These are phyloP conservation scores for Acrocephalus arundinaceus DNA, from an alignment of 2,113 vertebrate species.

Conservation along the genomic window DNA sequence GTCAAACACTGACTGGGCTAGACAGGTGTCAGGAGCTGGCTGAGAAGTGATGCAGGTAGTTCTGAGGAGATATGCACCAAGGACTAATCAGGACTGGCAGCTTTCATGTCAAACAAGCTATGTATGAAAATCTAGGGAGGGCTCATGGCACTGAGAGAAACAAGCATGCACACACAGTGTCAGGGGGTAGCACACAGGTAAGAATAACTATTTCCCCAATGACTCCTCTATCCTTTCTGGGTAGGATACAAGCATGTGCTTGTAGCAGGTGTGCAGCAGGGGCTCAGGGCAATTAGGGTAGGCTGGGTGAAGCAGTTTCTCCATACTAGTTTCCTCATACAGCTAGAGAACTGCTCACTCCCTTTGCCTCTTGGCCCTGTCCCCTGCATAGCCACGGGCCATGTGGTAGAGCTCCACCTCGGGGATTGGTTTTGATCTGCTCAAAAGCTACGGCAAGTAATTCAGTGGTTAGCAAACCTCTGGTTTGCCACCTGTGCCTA, in stretches of 20 bases:
- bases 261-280: background rate
- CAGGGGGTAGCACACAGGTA: background rate
- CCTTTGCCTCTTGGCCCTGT: background rate
- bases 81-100: background rate
- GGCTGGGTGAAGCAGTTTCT: background rate
- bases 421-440: background rate
- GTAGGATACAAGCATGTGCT: background rate
- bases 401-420: background rate
- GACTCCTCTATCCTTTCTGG: background rate
- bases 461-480: background rate
- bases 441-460: background rate
- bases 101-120: background rate
- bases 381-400: background rate
- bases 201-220: background rate
- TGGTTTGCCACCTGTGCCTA: background rate
- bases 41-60: background rate
- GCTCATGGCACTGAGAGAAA: background rate
- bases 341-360: background rate
- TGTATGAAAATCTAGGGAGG: background rate
- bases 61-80: background rate
- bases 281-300: background rate
- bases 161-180: background rate
- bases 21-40: background rate
- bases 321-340: background rate
- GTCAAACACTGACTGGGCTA: background rate